Conservation (phyloP, 2,113 vertebrate species). For the Gymnogyps californianus region DNA sequence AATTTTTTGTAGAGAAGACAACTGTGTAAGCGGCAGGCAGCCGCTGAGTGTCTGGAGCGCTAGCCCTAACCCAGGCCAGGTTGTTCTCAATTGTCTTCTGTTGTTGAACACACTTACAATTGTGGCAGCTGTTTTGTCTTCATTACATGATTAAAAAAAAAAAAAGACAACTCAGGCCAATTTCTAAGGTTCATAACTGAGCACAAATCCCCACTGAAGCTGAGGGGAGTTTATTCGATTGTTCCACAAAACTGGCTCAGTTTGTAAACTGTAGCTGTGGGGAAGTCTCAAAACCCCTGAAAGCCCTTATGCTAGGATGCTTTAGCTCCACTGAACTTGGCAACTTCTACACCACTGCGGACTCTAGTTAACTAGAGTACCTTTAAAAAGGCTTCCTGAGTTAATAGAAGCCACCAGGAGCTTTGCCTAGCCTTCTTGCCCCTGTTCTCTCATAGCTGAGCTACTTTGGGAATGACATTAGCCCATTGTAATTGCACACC, state of each 20-base stretch:
- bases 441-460: not conserved
- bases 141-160: not conserved
- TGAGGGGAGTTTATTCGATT: not conserved
- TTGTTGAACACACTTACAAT: not conserved
- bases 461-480: not conserved
- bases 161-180: not conserved
- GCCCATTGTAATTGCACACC: not conserved
- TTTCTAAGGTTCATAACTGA: not conserved
- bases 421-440: not conserved
- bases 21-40: not conserved
- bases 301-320: not conserved
- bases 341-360: not conserved
- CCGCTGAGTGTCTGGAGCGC: not conserved
- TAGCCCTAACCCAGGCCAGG: not conserved
- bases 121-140: not conserved
- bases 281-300: not conserved
- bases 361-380: not conserved
- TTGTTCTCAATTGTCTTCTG: not conserved
- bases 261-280: not conserved
- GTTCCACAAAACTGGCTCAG: not conserved
- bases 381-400: not conserved
- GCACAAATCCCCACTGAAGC: not conserved
- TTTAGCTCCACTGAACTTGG: not conserved
- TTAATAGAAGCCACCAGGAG: not conserved
- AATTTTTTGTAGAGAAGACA: not conserved